Conservation (phyloP, 1,140 invertebrate genomes). For the Yoshiicerus persimilis region DNA sequence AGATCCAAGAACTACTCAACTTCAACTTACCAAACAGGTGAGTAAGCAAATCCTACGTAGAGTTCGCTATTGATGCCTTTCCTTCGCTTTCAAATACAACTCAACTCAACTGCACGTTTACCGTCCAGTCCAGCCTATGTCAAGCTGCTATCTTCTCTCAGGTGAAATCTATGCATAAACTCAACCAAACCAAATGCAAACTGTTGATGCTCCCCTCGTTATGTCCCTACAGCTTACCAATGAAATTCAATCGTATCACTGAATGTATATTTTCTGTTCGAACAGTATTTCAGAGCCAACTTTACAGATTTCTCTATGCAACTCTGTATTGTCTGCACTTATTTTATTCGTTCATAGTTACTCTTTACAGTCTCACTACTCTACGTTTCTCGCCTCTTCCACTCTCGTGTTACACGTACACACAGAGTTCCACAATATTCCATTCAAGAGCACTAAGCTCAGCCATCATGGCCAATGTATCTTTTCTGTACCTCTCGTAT, state of each 20-base stretch:
- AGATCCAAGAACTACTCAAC: constrained; percentile 1
- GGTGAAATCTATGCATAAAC: not conserved
- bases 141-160: not conserved
- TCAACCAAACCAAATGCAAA: not conserved
- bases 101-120: not conserved
- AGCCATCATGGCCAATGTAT: no score
- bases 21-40: not conserved
- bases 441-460: no score
- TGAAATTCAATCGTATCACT: not conserved
- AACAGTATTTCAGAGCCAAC: not conserved
- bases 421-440: not conserved
- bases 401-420: not conserved
- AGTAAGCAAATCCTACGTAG: not conserved
- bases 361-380: no score
- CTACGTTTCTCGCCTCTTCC: not conserved
- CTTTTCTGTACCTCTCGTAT: no score
- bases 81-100: not conserved
- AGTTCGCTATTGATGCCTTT: constrained; percentile 11
- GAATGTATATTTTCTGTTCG: not conserved
- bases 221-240: not conserved
- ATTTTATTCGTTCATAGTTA: not conserved
- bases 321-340: not conserved
- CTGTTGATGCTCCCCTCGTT: not conserved
- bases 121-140: not conserved
- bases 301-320: not conserved